These are phyloP conservation scores for Folsomia candida DNA, from an alignment of 2,888 invertebrate species.

Conservation along the genomic window DNA sequence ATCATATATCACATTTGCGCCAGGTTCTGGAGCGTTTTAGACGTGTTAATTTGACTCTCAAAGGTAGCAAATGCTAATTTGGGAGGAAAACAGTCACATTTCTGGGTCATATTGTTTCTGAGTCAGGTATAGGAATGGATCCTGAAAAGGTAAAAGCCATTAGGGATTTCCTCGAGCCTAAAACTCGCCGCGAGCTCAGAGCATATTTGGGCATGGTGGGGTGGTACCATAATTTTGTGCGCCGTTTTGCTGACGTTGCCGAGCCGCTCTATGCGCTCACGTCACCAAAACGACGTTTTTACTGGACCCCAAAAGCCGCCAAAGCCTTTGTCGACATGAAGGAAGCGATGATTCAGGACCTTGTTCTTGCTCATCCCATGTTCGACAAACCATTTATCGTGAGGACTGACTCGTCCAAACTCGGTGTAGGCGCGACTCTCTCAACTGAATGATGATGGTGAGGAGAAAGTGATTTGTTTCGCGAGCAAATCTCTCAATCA, in stretches of 20 bases:
- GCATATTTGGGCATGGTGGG: constrained; percentile 26
- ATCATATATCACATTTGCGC: constrained; percentile 16
- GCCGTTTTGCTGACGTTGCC: constrained; percentile 26
- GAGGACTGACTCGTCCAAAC: constrained; percentile 7
- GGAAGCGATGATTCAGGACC: not conserved
- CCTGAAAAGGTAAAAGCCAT: not conserved
- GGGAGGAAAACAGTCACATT: not conserved
- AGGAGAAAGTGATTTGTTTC: constrained; percentile 1
- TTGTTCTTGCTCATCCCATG: not conserved
- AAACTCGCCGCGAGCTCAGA: constrained; percentile 21
- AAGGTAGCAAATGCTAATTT: not conserved
- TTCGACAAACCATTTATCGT: constrained; percentile 18
- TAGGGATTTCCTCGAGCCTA: not conserved
- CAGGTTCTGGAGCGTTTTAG: constrained; percentile 3
- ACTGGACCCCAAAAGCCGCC: constrained; percentile 23
- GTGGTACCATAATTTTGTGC: constrained; percentile 43
- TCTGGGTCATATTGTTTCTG: not conserved
- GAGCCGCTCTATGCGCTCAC: constrained; percentile 18
- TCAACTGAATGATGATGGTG: not conserved
- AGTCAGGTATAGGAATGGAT: not conserved
- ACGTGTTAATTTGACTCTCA: not conserved
- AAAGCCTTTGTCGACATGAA: constrained; percentile 17
- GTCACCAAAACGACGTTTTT: constrained; percentile 28
- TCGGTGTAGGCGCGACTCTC: constrained; percentile 13
- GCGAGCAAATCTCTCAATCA: constrained; percentile 6